Conservation (phyloP, 2,113 vertebrate species). For the Macrotus californicus region DNA sequence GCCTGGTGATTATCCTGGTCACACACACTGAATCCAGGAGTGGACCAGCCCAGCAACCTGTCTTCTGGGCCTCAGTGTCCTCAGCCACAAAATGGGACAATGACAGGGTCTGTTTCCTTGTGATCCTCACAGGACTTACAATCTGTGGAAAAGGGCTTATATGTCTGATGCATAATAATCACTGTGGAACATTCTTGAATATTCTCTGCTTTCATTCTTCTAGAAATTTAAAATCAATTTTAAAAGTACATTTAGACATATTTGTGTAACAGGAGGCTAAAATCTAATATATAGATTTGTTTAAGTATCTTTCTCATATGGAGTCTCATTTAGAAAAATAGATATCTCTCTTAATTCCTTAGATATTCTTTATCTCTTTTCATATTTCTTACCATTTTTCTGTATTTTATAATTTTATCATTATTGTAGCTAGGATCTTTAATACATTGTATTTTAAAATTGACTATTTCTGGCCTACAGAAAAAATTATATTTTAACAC, state of each 20-base stretch:
- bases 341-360: background rate
- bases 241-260: background rate
- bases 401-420: background rate
- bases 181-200: accelerated
- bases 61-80: background rate
- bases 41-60: no score
- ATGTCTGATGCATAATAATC: accelerated
- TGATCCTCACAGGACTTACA: accelerated
- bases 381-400: background rate
- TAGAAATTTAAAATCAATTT: background rate
- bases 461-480: background rate
- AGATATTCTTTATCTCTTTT: background rate
- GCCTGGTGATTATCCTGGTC: background rate
- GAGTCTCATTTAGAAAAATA: accelerated
- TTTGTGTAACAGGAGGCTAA: background rate
- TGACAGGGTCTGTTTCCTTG: accelerated
- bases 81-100: background rate
- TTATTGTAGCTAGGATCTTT: background rate
- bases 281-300: background rate
- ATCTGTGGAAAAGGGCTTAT: accelerated
- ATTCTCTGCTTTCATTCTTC: background rate
- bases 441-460: background rate
- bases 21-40: accelerated
- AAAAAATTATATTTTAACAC: background rate
- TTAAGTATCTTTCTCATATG: background rate